Percentiles rank a stretch among this genome's conserved stretches.
phyloP scores from a whole-genome alignment of 2,888 invertebrate genomes.

The Prosapia bicincta region DNA sequence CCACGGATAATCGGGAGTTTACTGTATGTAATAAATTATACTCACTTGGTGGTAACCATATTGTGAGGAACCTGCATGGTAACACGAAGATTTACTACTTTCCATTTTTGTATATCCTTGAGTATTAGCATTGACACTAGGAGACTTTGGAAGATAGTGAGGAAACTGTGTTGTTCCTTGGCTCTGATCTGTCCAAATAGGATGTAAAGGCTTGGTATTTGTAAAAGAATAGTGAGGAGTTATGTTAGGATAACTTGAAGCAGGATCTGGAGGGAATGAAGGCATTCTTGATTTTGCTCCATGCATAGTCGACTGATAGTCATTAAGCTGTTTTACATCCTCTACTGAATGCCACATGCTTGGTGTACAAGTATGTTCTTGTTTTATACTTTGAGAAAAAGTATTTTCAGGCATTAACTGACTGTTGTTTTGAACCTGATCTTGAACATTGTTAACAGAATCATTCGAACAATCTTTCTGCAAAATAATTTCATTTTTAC shows the following conservation, averaged over 20 bases:
- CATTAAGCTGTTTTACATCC: constrained; percentile 45
- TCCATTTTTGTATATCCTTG: neutral
- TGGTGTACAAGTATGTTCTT: neutral
- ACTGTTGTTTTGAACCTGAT: neutral
- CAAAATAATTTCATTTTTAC: neutral
- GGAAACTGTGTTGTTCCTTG: neutral
- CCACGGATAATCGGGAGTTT: too few species aligned
- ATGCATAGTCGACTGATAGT: constrained; percentile 40
- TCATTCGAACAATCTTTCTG: neutral
- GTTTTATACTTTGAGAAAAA: neutral
- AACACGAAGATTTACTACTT: neutral
- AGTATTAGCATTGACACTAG: constrained; percentile 25
- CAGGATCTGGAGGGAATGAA: neutral
- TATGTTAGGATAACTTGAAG: neutral
- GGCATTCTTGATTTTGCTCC: neutral
- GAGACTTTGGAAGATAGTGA: constrained; percentile 47
- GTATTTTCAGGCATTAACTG: neutral
- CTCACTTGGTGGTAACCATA: constrained; percentile 29
- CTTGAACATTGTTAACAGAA: neutral
- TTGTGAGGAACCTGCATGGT: constrained; percentile 4
- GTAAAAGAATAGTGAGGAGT: neutral
- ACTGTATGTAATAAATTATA: neutral
- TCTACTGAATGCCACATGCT: constrained; percentile 34
- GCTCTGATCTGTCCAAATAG: neutral
- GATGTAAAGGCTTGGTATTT: constrained; percentile 5